phyloP scores from a whole-genome alignment of 2,888 invertebrate species.

The Drosophila subsilvestris region DNA sequence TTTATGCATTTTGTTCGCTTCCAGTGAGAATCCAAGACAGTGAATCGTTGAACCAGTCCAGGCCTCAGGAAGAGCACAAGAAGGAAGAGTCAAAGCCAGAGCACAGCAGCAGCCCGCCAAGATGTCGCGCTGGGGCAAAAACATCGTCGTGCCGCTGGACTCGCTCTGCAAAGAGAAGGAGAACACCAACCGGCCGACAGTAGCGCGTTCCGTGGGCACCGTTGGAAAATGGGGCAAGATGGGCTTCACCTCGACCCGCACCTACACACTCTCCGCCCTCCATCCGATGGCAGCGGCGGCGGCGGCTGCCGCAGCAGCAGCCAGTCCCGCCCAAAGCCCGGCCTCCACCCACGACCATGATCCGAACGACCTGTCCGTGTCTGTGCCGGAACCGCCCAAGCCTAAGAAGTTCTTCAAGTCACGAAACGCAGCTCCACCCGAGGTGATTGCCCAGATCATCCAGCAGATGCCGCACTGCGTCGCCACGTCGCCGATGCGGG shows the following conservation, averaged over 20 bases:
- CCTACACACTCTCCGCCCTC: slow-evolving; percentile 81
- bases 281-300: slow-evolving; percentile 77
- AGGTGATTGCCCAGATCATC: slow-evolving; percentile 83
- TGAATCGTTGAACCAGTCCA: slow-evolving; percentile 9
- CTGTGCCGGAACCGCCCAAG: slow-evolving; percentile 86
- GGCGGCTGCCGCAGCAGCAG: slow-evolving; percentile 69
- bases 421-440: slow-evolving; percentile 88
- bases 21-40: not conserved
- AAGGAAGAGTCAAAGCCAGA: slow-evolving; percentile 25
- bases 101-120: slow-evolving; percentile 19
- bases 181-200: slow-evolving; percentile 94
- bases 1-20: slow-evolving; percentile 1
- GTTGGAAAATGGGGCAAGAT: slow-evolving; percentile 98
- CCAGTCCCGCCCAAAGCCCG: slow-evolving; percentile 68
- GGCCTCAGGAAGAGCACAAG: slow-evolving; percentile 35
- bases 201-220: slow-evolving; percentile 94
- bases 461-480: slow-evolving; percentile 81
- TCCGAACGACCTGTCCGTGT: slow-evolving; percentile 74
- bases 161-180: slow-evolving; percentile 88
- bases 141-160: slow-evolving; percentile 88
- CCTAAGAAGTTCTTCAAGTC: slow-evolving; percentile 96
- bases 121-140: slow-evolving; percentile 88
- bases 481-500: slow-evolving; percentile 81
- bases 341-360: slow-evolving; percentile 80
- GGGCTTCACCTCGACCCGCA: slow-evolving; percentile 95